Conservation (phyloP, 2,888 invertebrate genomes). For the Monopis laevigella region DNA sequence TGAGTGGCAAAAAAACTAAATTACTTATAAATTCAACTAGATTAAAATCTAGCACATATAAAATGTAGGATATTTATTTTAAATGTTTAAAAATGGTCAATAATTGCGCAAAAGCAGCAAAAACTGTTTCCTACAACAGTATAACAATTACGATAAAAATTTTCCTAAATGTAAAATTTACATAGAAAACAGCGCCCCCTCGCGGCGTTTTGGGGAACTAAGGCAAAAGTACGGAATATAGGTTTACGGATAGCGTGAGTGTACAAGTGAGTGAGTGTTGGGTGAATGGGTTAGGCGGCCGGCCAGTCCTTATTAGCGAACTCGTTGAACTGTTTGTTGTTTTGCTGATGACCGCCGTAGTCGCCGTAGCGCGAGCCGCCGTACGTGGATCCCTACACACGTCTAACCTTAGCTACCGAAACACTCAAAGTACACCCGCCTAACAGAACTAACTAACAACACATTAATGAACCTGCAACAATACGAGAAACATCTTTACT, state of each 20-base stretch:
- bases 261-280: slow-evolving; percentile 11
- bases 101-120: too few relatives aligned
- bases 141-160: too few relatives aligned
- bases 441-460: slow-evolving; percentile 41
- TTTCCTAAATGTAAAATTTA: too few relatives aligned
- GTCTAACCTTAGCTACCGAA: not conserved
- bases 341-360: too few relatives aligned
- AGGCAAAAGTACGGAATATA: not conserved
- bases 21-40: too few relatives aligned
- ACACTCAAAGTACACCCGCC: slow-evolving; percentile 67
- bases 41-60: too few relatives aligned
- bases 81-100: too few relatives aligned
- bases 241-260: not conserved
- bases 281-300: slow-evolving; percentile 41
- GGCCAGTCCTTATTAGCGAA: slow-evolving; percentile 68
- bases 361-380: slow-evolving; percentile 49
- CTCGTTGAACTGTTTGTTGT: slow-evolving; percentile 65
- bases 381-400: slow-evolving; percentile 57
- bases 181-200: not conserved
- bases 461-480: slow-evolving; percentile 67
- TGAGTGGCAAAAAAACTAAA: too few relatives aligned
- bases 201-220: not conserved
- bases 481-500: slow-evolving; percentile 58
- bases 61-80: too few relatives aligned
- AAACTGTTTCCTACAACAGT: too few relatives aligned